A percentile compares a stretch with the other conserved stretches of the same genome.
These are phyloP conservation scores for Tenodera sinensis DNA, from an alignment of 2,888 invertebrate species.

Conservation along the genomic window DNA sequence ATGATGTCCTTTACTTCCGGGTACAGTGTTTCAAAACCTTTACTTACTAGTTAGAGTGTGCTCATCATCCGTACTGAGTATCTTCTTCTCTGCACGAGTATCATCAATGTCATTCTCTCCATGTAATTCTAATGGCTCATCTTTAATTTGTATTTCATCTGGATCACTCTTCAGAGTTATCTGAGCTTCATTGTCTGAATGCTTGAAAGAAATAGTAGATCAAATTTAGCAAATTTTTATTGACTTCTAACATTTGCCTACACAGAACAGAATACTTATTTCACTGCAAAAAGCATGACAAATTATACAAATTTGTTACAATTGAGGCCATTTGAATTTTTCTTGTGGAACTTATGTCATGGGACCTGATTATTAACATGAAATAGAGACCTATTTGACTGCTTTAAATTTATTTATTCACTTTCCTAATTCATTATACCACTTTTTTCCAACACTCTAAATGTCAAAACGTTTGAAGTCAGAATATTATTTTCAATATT, in stretches of 20 bases:
- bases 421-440: too few species aligned
- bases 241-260: too few species aligned
- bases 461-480: too few species aligned
- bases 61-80: neutral
- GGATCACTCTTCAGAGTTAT: constrained; percentile 20
- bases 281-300: neutral
- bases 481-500: too few species aligned
- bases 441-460: too few species aligned
- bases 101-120: neutral
- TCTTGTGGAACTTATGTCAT: too few species aligned
- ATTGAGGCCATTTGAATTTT: neutral
- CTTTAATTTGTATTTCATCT: constrained; percentile 23
- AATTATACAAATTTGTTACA: neutral
- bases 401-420: too few species aligned
- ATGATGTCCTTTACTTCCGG: neutral
- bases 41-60: neutral
- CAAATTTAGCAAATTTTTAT: neutral
- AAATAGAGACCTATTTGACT: too few species aligned
- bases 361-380: too few species aligned
- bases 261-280: neutral
- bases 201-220: neutral
- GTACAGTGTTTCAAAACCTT: neutral
- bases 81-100: constrained; percentile 10
- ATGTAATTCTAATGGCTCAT: constrained; percentile 25
- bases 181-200: neutral